Evolutionary conservation across 2,888 invertebrate species (phyloP).

Genomic region (Drosophila kanekoi): DNA sequence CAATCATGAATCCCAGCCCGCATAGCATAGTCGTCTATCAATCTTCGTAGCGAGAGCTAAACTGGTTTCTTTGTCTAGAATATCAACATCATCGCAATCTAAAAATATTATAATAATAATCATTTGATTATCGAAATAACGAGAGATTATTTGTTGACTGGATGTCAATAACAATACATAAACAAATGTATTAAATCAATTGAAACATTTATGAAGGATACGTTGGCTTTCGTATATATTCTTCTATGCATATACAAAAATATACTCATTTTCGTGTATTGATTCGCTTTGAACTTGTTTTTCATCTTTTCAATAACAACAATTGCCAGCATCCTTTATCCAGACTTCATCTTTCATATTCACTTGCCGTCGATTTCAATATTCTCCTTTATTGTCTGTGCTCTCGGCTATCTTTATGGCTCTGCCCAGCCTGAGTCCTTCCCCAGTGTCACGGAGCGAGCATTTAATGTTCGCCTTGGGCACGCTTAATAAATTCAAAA

Average conservation of each 20-base stretch:
- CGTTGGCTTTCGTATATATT: background rate
- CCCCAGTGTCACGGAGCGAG: slow-evolving; percentile 49
- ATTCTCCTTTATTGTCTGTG: slow-evolving; percentile 53
- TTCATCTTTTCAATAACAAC: slow-evolving; percentile 39
- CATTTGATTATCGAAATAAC: slow-evolving; percentile 1
- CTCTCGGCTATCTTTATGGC: slow-evolving; percentile 54
- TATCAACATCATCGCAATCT: slow-evolving; percentile 3
- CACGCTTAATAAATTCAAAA: slow-evolving; percentile 80
- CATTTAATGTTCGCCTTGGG: slow-evolving; percentile 78
- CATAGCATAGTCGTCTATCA: slow-evolving; percentile 38
- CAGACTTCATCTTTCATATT: slow-evolving; percentile 33
- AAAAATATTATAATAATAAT: slow-evolving; percentile 28
- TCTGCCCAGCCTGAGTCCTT: slow-evolving; percentile 14
- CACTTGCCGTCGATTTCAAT: slow-evolving; percentile 53
- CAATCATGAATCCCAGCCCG: slow-evolving; percentile 36
- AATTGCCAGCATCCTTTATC: slow-evolving; percentile 44
- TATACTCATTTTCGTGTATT: slow-evolving; percentile 15
- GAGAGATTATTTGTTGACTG: slow-evolving; percentile 2
- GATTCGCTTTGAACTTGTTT: slow-evolving; percentile 20
- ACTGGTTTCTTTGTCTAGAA: background rate
- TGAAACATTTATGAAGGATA: slow-evolving; percentile 1
- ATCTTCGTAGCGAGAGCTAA: slow-evolving; percentile 10
- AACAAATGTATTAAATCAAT: slow-evolving; percentile 13
- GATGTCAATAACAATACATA: background rate
- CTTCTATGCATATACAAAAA: slow-evolving; percentile 17